Evolutionary conservation across 2,888 invertebrate species (phyloP).

Genomic region (Athripsodes cinereus): DNA sequence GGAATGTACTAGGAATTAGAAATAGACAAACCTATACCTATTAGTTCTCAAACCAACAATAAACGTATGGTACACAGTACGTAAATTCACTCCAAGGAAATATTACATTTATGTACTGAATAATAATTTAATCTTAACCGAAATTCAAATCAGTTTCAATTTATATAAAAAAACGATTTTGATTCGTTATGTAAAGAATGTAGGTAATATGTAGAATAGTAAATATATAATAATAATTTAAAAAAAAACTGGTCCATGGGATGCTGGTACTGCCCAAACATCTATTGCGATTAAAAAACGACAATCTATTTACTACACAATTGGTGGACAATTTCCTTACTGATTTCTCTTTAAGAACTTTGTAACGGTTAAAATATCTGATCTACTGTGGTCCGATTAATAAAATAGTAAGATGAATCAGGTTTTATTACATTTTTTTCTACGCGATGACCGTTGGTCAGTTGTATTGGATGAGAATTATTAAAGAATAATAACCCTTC

Average conservation of each 20-base stretch:
- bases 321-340: background rate
- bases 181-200: background rate
- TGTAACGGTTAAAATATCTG: conserved; percentile 21
- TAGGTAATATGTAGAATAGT: no score
- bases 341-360: conserved; percentile 7
- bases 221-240: background rate
- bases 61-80: no score
- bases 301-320: conserved; percentile 2
- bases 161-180: background rate
- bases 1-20: no score
- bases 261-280: conserved; percentile 19
- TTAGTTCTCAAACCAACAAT: no score
- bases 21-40: no score
- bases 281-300: conserved; percentile 15
- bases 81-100: no score
- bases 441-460: conserved; percentile 23
- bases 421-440: conserved; percentile 9
- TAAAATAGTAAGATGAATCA: conserved; percentile 11
- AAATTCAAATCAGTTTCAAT: conserved; percentile 8
- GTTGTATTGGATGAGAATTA: conserved; percentile 17
- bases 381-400: conserved; percentile 14
- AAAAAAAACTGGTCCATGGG: conserved; percentile 19
- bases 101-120: no score
- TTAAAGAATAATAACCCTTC: conserved; percentile 25
- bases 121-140: conserved; percentile 1